Evolutionary conservation across 2,113 vertebrate species (phyloP).

Genomic region (Paraplagusia blochii): DNA sequence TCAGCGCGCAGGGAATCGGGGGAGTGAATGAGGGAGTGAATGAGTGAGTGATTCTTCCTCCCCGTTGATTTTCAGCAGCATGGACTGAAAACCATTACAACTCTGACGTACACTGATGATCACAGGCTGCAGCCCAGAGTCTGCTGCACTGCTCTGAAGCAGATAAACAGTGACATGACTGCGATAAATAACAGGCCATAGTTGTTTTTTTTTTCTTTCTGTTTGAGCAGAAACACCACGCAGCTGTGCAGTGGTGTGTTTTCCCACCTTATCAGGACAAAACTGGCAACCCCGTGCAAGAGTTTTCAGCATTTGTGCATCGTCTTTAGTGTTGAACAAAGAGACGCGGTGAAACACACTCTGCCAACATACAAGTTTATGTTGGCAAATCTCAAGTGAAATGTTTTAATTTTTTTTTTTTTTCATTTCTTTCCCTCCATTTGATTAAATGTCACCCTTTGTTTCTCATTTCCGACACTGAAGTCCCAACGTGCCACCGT

Average conservation of each 20-base stretch:
- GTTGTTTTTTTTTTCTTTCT: background rate
- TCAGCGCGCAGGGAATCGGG: constrained; percentile 45
- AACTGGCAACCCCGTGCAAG: background rate
- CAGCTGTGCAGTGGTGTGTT: background rate
- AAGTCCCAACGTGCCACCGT: background rate
- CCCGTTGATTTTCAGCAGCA: constrained; percentile 20
- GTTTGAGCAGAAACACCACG: constrained; percentile 14
- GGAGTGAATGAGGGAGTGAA: constrained; percentile 38
- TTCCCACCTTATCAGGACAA: background rate
- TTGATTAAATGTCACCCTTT: constrained; percentile 1
- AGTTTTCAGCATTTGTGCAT: constrained; percentile 6
- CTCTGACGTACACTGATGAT: constrained; percentile 3
- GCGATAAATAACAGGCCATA: constrained; percentile 24
- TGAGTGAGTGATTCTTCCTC: constrained; percentile 53
- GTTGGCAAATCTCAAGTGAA: constrained; percentile 10
- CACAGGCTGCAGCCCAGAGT: constrained; percentile 12
- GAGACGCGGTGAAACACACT: background rate
- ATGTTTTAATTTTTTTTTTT: background rate
- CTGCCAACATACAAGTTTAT: background rate
- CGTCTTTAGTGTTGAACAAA: background rate
- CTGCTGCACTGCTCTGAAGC: constrained; percentile 19
- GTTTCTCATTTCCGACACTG: background rate
- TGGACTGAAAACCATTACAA: constrained; percentile 20
- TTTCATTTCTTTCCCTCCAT: background rate
- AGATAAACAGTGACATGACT: constrained; percentile 1